These are phyloP conservation scores for Biston betularia DNA, from an alignment of 2,888 invertebrate genomes.

Conservation along the genomic window DNA sequence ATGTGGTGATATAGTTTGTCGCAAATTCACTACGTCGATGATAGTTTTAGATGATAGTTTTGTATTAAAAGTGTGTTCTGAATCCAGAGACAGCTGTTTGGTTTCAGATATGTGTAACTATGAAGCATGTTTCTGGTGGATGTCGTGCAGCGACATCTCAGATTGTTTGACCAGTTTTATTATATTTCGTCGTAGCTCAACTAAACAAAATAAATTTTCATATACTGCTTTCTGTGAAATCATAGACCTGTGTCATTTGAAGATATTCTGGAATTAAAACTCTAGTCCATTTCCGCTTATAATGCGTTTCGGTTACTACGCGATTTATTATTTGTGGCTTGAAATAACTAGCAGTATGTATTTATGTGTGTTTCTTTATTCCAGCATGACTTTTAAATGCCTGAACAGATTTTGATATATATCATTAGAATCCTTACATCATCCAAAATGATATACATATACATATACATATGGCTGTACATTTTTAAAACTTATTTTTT, in stretches of 20 bases:
- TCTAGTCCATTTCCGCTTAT: too few species aligned
- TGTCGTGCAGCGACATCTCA: slow-evolving; percentile 6
- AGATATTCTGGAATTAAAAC: too few species aligned
- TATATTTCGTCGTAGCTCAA: background rate
- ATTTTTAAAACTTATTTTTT: too few species aligned
- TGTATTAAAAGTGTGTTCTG: slow-evolving; percentile 31
- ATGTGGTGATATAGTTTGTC: slow-evolving; percentile 20
- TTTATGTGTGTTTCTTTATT: too few species aligned
- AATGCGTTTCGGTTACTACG: too few species aligned
- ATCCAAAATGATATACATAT: too few species aligned
- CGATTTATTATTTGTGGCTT: too few species aligned
- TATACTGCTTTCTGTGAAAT: background rate
- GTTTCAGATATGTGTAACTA: slow-evolving; percentile 21
- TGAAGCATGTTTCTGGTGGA: background rate
- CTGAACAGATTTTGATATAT: too few species aligned
- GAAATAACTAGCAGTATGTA: too few species aligned
- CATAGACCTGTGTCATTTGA: background rate
- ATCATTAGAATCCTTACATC: too few species aligned
- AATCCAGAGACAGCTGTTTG: slow-evolving; percentile 13
- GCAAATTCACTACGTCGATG: slow-evolving; percentile 24
- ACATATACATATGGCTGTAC: too few species aligned
- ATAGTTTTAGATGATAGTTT: slow-evolving; percentile 30
- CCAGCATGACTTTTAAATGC: too few species aligned
- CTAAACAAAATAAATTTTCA: background rate
- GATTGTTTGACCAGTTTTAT: background rate